phyloP scores from a whole-genome alignment of 2,888 invertebrate species.

The Drosophila imparisetae region DNA sequence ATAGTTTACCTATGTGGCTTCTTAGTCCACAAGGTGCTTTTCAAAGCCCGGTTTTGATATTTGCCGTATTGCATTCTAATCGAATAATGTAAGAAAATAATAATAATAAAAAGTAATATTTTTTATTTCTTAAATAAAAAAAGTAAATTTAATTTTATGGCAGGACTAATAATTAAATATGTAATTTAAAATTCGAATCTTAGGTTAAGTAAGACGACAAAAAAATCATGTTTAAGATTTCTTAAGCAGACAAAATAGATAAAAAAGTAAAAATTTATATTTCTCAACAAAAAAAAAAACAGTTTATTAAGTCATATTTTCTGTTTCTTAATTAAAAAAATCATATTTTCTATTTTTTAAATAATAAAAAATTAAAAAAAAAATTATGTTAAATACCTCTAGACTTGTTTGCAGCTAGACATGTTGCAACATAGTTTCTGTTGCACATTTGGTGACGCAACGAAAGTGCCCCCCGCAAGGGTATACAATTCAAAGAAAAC shows the following conservation, averaged over 20 bases:
- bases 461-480: background rate
- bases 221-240: background rate
- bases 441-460: background rate
- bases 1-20: background rate
- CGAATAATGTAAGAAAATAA: background rate
- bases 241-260: too few relatives aligned
- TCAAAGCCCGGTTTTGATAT: background rate
- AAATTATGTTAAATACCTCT: background rate
- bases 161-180: background rate
- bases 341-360: background rate
- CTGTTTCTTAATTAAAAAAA: too few relatives aligned
- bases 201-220: background rate
- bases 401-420: background rate
- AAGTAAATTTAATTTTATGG: background rate
- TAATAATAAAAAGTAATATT: background rate
- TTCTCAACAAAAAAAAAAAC: background rate
- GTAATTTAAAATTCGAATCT: background rate
- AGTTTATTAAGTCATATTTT: too few relatives aligned
- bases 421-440: background rate
- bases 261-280: background rate
- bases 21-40: background rate
- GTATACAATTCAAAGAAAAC: slow-evolving; percentile 17
- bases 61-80: background rate
- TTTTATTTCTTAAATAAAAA: background rate
- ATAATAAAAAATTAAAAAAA: background rate